Evolutionary conservation across 1,140 invertebrate genomes (phyloP).

Genomic region (Antheraea pernyi): DNA sequence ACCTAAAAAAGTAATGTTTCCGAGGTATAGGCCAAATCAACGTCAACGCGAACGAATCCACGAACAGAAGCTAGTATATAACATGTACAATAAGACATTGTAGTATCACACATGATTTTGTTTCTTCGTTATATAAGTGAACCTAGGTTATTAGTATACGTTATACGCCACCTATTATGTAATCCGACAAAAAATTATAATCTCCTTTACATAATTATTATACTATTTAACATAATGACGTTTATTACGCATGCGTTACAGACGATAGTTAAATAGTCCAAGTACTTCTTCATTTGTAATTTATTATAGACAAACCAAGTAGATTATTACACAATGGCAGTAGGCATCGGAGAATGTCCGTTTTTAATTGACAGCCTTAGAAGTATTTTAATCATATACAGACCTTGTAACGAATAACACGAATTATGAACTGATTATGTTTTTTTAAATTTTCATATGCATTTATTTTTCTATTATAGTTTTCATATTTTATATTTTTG

Average conservation of each 20-base stretch:
- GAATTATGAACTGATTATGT: background rate
- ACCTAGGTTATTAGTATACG: background rate
- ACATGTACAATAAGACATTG: no score
- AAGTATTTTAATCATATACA: background rate
- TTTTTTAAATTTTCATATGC: background rate
- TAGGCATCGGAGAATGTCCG: background rate
- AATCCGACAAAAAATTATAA: background rate
- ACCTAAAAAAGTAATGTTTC: no score
- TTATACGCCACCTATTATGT: background rate
- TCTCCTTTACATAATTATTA: background rate
- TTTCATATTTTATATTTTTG: no score
- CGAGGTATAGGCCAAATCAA: no score
- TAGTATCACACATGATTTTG: no score
- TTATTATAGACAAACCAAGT: conserved; percentile 6
- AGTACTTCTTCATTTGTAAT: conserved; percentile 16
- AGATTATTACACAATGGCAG: background rate
- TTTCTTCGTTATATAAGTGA: background rate
- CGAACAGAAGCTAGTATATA: no score
- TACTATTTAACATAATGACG: conserved; percentile 1
- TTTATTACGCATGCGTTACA: conserved; percentile 15
- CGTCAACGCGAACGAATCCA: no score
- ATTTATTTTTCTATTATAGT: no score
- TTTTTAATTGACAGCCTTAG: conserved; percentile 1
- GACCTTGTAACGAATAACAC: background rate
- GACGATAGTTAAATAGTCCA: conserved; percentile 20